Conservation (phyloP, 2,797 vertebrate species). For the Gobio occitaniae region DNA sequence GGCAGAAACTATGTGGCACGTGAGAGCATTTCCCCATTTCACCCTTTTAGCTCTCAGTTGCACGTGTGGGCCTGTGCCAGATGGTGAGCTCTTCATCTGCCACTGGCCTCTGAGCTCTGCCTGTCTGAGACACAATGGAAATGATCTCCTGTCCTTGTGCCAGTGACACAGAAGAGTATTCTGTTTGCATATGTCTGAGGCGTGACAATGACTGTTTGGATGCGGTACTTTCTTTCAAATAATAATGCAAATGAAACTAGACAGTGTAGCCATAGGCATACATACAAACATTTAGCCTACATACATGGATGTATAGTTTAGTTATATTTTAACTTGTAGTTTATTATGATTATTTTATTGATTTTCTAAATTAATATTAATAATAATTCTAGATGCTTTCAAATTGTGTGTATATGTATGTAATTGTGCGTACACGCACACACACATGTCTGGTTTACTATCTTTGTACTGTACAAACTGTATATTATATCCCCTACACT, state of each 20-base stretch:
- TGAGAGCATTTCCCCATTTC: conserved; percentile 58
- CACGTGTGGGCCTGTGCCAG: conserved; percentile 66
- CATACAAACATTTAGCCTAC: background rate
- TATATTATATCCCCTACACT: too few species aligned
- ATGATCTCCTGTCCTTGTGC: conserved; percentile 29
- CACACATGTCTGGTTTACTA: too few species aligned
- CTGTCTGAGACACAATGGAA: conserved; percentile 26
- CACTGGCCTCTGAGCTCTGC: conserved; percentile 39
- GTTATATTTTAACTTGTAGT: background rate
- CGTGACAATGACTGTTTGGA: background rate
- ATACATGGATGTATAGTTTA: background rate
- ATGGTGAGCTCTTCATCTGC: conserved; percentile 67
- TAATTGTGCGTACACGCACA: background rate
- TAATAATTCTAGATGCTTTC: background rate
- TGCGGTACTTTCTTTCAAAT: background rate
- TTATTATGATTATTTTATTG: background rate
- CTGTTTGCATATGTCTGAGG: conserved; percentile 11
- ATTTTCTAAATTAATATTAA: background rate
- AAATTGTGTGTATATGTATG: background rate
- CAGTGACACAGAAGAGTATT: conserved; percentile 33
- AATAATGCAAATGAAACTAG: background rate
- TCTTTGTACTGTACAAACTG: too few species aligned
- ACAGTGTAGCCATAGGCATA: background rate
- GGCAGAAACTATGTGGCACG: conserved; percentile 56
- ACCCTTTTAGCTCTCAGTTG: conserved; percentile 59